These are phyloP conservation scores for Ovibos moschatus DNA, from an alignment of 2,113 vertebrate genomes.

Conservation along the genomic window DNA sequence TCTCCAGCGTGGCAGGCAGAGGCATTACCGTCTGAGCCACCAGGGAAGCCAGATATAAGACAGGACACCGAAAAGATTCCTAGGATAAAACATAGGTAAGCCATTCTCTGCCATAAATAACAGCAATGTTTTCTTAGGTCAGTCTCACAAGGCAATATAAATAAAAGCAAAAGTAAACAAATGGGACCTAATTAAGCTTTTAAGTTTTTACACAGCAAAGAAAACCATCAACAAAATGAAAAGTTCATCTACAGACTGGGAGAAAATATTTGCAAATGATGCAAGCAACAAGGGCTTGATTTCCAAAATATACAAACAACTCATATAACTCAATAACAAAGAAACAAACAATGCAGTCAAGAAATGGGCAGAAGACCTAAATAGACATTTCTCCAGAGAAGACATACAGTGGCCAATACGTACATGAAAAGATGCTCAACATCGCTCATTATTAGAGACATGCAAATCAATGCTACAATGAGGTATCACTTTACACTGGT, in stretches of 20 bases:
- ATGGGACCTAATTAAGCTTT: not conserved
- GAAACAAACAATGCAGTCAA: not conserved
- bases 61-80: not conserved
- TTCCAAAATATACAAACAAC: not conserved
- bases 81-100: not conserved
- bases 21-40: accelerated
- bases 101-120: not conserved
- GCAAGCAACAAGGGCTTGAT: not conserved
- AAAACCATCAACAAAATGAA: not conserved
- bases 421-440: not conserved
- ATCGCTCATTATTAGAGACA: not conserved
- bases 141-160: not conserved
- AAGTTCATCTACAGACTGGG: not conserved
- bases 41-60: not conserved
- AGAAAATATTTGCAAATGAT: not conserved
- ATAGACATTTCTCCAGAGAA: not conserved
- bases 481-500: not conserved
- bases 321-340: not conserved
- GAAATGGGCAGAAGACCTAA: not conserved
- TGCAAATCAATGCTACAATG: not conserved
- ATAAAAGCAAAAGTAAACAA: not conserved
- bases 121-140: not conserved
- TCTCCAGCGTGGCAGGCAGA: too few species aligned
- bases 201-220: not conserved
- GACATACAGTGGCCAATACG: not conserved